Conservation (phyloP, 2,888 invertebrate genomes). For the Mycalesis mineus region DNA sequence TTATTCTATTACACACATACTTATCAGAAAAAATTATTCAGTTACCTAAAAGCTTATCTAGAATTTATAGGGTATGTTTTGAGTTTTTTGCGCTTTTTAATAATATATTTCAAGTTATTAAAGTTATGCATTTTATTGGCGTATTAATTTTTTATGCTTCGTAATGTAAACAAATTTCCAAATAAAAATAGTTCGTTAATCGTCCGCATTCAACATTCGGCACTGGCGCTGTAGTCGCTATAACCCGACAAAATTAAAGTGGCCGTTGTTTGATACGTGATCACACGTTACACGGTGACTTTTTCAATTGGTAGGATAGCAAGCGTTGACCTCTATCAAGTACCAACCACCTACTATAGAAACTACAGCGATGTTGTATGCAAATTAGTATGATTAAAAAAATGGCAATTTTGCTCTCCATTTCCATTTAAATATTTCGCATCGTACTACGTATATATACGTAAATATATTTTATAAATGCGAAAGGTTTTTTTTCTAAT, state of each 20-base stretch:
- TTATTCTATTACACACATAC: no score
- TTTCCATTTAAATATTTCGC: no score
- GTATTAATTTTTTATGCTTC: neutral
- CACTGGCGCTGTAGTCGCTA: slow-evolving; percentile 37
- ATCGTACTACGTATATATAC: no score
- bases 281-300: slow-evolving; percentile 15
- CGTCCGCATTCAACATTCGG: slow-evolving; percentile 19
- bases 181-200: slow-evolving; percentile 33
- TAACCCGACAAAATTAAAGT: slow-evolving; percentile 38
- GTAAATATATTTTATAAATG: no score
- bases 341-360: neutral
- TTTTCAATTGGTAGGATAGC: slow-evolving; percentile 39
- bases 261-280: neutral
- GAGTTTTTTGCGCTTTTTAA: no score
- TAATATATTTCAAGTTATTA: no score
- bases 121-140: no score
- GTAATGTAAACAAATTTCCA: slow-evolving; percentile 36
- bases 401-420: no score
- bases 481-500: no score
- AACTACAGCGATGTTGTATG: neutral
- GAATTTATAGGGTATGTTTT: no score
- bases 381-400: neutral
- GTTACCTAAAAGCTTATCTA: no score
- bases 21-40: no score
- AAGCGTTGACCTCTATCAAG: slow-evolving; percentile 49